These are phyloP conservation scores for Centruroides vittatus DNA, from an alignment of 1,140 invertebrate species.

Conservation along the genomic window DNA sequence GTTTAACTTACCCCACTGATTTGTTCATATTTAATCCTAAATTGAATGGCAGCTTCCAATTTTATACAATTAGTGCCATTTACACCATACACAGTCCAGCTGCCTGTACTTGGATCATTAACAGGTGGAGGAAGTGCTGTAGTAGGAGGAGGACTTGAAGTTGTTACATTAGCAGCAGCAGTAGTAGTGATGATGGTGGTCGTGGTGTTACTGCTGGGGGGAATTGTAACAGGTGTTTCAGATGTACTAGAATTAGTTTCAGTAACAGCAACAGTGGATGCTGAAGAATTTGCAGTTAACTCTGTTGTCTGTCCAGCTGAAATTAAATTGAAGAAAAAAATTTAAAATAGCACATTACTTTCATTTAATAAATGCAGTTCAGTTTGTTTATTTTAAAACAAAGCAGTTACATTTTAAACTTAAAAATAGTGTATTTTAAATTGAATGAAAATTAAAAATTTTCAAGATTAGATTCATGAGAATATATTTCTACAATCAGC, in stretches of 20 bases:
- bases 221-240: background rate
- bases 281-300: background rate
- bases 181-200: background rate
- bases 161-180: background rate
- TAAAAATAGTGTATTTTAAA: no score
- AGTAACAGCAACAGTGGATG: background rate
- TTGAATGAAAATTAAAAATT: no score
- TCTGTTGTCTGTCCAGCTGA: no score
- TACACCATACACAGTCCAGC: constrained; percentile 1
- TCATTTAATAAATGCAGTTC: no score
- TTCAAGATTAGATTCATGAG: no score
- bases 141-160: background rate
- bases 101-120: background rate
- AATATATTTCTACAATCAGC: no score
- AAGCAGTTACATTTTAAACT: no score
- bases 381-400: no score
- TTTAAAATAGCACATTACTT: no score
- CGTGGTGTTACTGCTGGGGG: background rate
- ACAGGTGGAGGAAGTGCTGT: background rate
- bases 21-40: background rate
- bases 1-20: no score
- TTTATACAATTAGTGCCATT: constrained; percentile 8
- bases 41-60: constrained; percentile 2
- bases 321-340: no score
- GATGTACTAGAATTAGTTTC: background rate